Base-by-base conservation (phyloP, 2,797 vertebrate genomes). In the Bucorvus abyssinicus region DNA sequence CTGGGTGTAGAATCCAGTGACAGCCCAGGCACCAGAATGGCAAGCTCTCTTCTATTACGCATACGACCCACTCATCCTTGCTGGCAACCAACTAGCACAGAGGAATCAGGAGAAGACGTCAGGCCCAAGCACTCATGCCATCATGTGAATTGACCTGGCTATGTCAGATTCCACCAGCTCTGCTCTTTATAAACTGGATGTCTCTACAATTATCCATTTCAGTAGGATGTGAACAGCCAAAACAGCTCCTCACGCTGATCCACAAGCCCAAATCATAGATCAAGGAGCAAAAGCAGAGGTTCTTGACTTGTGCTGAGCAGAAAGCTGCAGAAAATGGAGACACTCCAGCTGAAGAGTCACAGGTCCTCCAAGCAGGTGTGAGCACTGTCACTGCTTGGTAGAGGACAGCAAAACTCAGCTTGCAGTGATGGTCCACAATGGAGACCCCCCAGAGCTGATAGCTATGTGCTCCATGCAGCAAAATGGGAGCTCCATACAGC, bases 241-340 rank as follows among this genome's bases (percentile, higher is more conserved):
- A 99, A 98, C 98, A 99, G 90, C 98, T 99, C 82, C 98, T 99
- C 36, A 98, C 99, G 94, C 97, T 99, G 97, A 98, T 98, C 65
- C 99, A 99, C 96, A 99, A 99, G 95, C 99, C 99, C 97, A 97
- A 98, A 84, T 98, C 98, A 3, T 98, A 99, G 97, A 99, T 98
- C 7, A 99, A 99, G 97, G 98, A 99, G 79, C 98, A 99, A 97
- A 99, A 99, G 98, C 98, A 98, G 95, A 97, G 98, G 89, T 94
- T 99, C 90, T 74, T 99, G 97, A 98, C 98, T 64, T 98, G 98
- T 4, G 98, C 98, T 60, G 98, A 99, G 94, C 98, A 98, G 97
- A 99, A 99, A 90, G 98, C 98, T 16, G 98, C 98, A 4, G 98
- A 98, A 75, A 99, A 99, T 90, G 98, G 98, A 34, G 98, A 99